Evolutionary conservation across 64 coral and sea anemone genomes (phyloP), one percentile per base, ranked within the genome.

Genomic region (Porites australiensis): DNA sequence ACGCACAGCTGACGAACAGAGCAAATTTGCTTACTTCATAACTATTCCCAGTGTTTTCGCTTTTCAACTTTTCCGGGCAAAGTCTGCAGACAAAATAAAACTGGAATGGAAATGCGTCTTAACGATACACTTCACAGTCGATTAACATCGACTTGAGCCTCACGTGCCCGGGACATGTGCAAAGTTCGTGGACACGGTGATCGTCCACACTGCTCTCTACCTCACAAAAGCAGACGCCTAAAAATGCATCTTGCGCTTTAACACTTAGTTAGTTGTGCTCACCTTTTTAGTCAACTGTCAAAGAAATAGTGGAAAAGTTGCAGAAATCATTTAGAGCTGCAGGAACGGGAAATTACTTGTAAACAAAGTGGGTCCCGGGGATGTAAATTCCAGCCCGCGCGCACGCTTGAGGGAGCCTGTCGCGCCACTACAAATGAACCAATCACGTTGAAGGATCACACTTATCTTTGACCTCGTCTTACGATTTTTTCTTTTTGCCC

Each of bases 381-480:
- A 57, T 57, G 54, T 70, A 5, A 10, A 13, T 7, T 19, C 47
- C 74, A 21, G 52, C 8, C 21, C 19, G 2, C 22, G 72, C 44
- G 14, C 14, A 43, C 37, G 13, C 8, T 62, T 61, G 44, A 37
- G 27, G 27, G 27, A 37, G 27, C 27, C 27, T 77, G 74, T 88
- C 87, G 71, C 7, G n/a, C 72, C 72, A 88, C 87, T 64, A 37
- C 2, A 6, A 46, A 10, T 10, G 13, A 65, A 77, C 87, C 87
- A 88, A 88, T 88, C 72, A 77, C 50, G 64, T 54, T 8, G 72
- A 27, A 11, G 23, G 5, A 80, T 44, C 44, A 80, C 7, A 14
- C 23, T 4, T n/a, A 48, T 5, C 45, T 67, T 21, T 48, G 19
- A 46, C 58, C 58, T 45, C 27, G 9, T 43, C 57, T 44, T 15